Evolutionary conservation across 2,888 invertebrate species (phyloP).

Genomic region (Pollenia griseotomentosa): DNA sequence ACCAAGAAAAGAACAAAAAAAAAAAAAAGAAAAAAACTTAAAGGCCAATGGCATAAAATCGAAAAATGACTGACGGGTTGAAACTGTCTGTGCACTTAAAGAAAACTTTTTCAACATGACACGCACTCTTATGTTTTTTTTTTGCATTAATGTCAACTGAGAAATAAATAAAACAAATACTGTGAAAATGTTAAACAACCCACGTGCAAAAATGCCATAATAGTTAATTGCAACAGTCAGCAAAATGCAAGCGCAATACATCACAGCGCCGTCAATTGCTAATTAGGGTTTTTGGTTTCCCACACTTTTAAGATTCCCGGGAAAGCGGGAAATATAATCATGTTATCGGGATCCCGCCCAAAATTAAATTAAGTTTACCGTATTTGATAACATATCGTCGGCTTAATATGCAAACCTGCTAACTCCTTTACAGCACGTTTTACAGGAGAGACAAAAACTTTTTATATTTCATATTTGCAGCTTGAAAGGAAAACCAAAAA

Average conservation of each 20-base stretch:
- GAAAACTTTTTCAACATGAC: conserved; percentile 40
- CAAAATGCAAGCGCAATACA: conserved; percentile 26
- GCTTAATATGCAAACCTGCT: no score
- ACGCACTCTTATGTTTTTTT: conserved; percentile 42
- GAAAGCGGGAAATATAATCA: not conserved
- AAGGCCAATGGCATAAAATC: conserved; percentile 59
- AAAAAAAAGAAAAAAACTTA: not conserved
- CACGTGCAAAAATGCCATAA: conserved; percentile 58
- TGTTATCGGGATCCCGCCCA: no score
- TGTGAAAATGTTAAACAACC: conserved; percentile 13
- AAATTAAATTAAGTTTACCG: no score
- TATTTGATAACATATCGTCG: no score
- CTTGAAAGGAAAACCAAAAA: no score
- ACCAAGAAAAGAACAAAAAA: not conserved
- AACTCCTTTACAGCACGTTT: no score
- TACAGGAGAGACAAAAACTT: no score
- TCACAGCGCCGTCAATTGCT: conserved; percentile 2
- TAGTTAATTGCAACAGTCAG: conserved; percentile 16
- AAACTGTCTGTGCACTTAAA: conserved; percentile 1
- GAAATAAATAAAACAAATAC: conserved; percentile 9
- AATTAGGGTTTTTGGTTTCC: not conserved
- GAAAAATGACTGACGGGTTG: not conserved
- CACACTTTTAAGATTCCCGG: not conserved
- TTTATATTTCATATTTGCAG: no score
- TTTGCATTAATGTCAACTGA: conserved; percentile 60